Evolutionary conservation across 2,113 vertebrate genomes (phyloP), one percentile per base, ranked within the genome.

Genomic region (Pagrus major): DNA sequence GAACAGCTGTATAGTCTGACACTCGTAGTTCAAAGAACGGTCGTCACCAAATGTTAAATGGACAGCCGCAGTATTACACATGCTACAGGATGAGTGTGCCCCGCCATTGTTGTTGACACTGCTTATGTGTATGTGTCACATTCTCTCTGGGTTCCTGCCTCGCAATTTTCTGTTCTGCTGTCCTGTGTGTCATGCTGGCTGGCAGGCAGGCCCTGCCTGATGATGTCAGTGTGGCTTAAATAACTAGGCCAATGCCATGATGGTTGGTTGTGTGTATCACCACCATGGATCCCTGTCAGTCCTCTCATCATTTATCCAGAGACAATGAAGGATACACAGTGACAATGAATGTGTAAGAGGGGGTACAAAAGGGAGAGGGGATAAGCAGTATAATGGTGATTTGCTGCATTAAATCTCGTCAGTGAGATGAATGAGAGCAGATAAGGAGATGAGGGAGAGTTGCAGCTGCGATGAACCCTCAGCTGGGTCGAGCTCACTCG

Each of bases 101-200:
- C 16, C 20, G 0, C 72, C 75, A 76, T 86, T 87, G 56, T 73
- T 70, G 64, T 51, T 77, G 72, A 84, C 76, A 71, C 71, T 79
- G 65, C 80, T 78, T 78, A 70, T 70, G 71, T 49, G 41, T 27
- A 55, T 74, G 84, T 86, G 81, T 88, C 76, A 87, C 55, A 49
- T 79, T 64, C 51, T 87, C 78, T 83, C 9, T 31, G 44, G 79
- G 79, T 66, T 18, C n/a, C 69, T 63, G 79, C 69, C 58, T 61
- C 16, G 5, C 29, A 37, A 14, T 70, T 76, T 78, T 76, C 78
- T 70, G n/a, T 59, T 35, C 69, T 72, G 60, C 10, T 64, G 74
- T 88, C 65, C 74, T 65, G 73, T 83, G 79, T 86, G 80, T 88
- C 81, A 84, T 58, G 61, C n/a, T 73, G 70, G 84, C 89, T 86